A percentile compares a stretch with the other conserved stretches of the same genome.
Evolutionary conservation across 2,888 invertebrate genomes (phyloP).

Genomic region (Phorcus lineatus): DNA sequence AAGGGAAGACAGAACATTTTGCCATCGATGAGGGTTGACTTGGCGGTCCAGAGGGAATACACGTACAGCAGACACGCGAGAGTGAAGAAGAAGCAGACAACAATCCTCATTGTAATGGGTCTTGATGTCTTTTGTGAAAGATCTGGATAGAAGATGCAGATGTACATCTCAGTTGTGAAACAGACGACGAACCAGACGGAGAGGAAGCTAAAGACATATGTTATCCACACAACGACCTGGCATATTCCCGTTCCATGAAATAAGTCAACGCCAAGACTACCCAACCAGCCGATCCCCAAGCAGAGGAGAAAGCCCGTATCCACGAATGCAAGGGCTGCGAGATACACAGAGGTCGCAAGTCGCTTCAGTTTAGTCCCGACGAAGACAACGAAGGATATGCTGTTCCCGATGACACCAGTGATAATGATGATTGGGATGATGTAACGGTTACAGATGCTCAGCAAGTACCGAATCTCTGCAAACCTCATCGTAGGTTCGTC

Average conservation of each 20-base stretch:
- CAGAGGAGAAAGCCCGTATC: slow-evolving; percentile 58
- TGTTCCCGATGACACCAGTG: slow-evolving; percentile 57
- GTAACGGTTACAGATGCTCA: slow-evolving; percentile 37
- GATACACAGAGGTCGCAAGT: slow-evolving; percentile 56
- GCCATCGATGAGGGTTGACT: slow-evolving; percentile 32
- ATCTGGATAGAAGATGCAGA: slow-evolving; percentile 52
- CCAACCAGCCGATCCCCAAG: slow-evolving; percentile 57
- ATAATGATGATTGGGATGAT: slow-evolving; percentile 56
- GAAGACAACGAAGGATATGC: slow-evolving; percentile 57
- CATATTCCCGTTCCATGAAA: slow-evolving; percentile 57
- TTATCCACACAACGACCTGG: slow-evolving; percentile 55
- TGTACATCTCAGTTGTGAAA: slow-evolving; percentile 61
- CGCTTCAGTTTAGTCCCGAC: slow-evolving; percentile 51
- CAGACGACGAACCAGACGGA: slow-evolving; percentile 63
- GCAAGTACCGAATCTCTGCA: background rate
- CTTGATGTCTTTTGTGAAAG: slow-evolving; percentile 46
- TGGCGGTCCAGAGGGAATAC: slow-evolving; percentile 55
- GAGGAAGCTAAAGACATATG: slow-evolving; percentile 61
- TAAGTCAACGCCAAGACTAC: slow-evolving; percentile 47
- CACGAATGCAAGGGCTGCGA: slow-evolving; percentile 55
- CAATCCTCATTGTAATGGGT: slow-evolving; percentile 41
- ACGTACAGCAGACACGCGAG: slow-evolving; percentile 49
- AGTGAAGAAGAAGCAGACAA: slow-evolving; percentile 41
- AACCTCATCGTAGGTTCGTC: background rate
- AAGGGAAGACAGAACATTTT: background rate